Base-by-base conservation (phyloP, 2,888 invertebrate genomes). In the Phortica okadai region DNA sequence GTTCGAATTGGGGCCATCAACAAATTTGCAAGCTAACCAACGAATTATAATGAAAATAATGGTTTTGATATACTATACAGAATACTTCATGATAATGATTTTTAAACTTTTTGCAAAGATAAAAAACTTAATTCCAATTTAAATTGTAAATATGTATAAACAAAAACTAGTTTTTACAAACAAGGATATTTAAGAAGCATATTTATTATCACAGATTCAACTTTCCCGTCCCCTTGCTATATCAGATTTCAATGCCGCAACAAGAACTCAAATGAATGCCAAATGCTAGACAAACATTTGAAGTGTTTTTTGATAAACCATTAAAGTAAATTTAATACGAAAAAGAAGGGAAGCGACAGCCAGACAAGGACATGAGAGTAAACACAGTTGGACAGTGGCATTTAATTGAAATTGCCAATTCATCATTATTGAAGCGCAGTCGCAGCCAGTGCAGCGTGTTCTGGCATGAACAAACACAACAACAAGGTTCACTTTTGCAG, bases 251-350 rank as follows among this genome's bases (percentile, higher is more conserved):
- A 41, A 72, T 21, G 5, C 25, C 11, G 33, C 10, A 54, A 56
- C 11, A 14, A 33, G 11, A 72, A 72, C 10, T 33, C 70, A 33
- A 79, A 78, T 77, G 74, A 75, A 78, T 74, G 54, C 25, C 50
- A 73, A 77, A 76, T 66, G 72, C 74, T 78, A 74, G 73, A 76
- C 76, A 89, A 88, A 89, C 87, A 88, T 83, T 85, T 85, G 86
- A 89, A 90, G 90, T 90, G 89, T 82, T 82, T 86, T 87, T 88
- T 88, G 89, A 89, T 88, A 86, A 89, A 87, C 89, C 88, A 90
- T 89, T 88, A 89, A 89, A 90, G 82, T 76, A 81, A 87, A 84
- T 76, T 82, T 76, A 85, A 85, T 81, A 82, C 82, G 76, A 62
- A 76, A 76, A 75, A 66, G 75, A 77, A 62, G 73, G 77, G 78